Evolutionary conservation across 2,888 invertebrate genomes (phyloP).

Genomic region (Embidobia sp.): DNA sequence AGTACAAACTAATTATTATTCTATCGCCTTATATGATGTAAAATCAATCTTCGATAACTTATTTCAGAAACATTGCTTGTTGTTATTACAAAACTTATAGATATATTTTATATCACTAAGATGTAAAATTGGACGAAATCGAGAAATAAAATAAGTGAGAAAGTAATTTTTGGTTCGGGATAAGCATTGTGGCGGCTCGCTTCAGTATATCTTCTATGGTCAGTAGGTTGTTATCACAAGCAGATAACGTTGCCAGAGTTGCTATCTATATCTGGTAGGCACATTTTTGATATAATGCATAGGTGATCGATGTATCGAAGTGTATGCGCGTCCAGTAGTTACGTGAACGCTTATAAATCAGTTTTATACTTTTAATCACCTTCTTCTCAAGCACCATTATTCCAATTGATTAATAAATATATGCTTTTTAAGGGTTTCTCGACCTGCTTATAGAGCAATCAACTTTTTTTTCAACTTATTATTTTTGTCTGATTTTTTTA

Average conservation of each 20-base stretch:
- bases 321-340: slow-evolving; percentile 72
- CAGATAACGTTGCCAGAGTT: slow-evolving; percentile 79
- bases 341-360: slow-evolving; percentile 66
- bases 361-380: slow-evolving; percentile 50
- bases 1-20: too few species aligned
- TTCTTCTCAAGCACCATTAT: background rate
- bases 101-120: too few species aligned
- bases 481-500: too few species aligned
- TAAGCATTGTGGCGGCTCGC: slow-evolving; percentile 51
- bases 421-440: too few species aligned
- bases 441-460: too few species aligned
- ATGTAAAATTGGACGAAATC: too few species aligned
- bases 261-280: slow-evolving; percentile 81
- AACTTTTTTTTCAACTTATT: too few species aligned
- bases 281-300: slow-evolving; percentile 81
- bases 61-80: too few species aligned
- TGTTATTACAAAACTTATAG: too few species aligned
- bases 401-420: too few species aligned
- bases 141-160: slow-evolving; percentile 2
- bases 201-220: slow-evolving; percentile 63
- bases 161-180: slow-evolving; percentile 43
- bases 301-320: slow-evolving; percentile 79
- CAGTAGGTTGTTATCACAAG: slow-evolving; percentile 65
- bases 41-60: too few species aligned
- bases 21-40: too few species aligned